Percentiles rank a stretch among this genome's conserved stretches.
phyloP scores from a whole-genome alignment of 1,140 invertebrate species.

The Anoplophora glabripennis region DNA sequence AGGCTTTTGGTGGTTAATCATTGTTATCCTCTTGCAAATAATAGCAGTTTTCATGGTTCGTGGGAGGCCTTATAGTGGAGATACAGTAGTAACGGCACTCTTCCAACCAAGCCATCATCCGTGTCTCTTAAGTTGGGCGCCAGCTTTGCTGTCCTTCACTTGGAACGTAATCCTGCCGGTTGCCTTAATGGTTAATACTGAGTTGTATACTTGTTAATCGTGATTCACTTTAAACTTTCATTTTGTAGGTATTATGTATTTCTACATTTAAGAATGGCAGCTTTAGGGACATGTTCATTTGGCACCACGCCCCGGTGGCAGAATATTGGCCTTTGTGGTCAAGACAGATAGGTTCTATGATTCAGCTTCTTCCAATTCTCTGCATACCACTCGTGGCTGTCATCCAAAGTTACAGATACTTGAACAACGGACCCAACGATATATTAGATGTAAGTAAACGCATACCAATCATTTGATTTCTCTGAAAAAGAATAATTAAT shows the following conservation, averaged over 20 bases:
- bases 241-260: constrained; percentile 68
- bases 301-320: constrained; percentile 55
- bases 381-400: constrained; percentile 74
- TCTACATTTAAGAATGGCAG: constrained; percentile 73
- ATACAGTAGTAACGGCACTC: constrained; percentile 73
- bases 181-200: constrained; percentile 63
- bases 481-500: not conserved
- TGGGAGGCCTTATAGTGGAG: constrained; percentile 79
- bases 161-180: constrained; percentile 86
- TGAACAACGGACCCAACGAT: constrained; percentile 77
- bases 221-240: constrained; percentile 11
- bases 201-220: not conserved
- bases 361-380: constrained; percentile 75
- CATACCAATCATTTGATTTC: not conserved
- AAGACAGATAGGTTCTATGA: constrained; percentile 70
- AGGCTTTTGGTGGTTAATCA: constrained; percentile 82
- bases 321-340: constrained; percentile 74
- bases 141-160: constrained; percentile 74
- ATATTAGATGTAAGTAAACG: constrained; percentile 73
- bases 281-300: constrained; percentile 70
- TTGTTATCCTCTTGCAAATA: constrained; percentile 73
- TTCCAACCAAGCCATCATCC: constrained; percentile 54
- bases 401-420: constrained; percentile 78
- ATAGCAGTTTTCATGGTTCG: constrained; percentile 78
- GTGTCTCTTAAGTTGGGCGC: constrained; percentile 58